A percentile compares a stretch with the other conserved stretches of the same genome.
Evolutionary conservation across 2,888 invertebrate genomes (phyloP).

Genomic region (Dilophus febrilis): DNA sequence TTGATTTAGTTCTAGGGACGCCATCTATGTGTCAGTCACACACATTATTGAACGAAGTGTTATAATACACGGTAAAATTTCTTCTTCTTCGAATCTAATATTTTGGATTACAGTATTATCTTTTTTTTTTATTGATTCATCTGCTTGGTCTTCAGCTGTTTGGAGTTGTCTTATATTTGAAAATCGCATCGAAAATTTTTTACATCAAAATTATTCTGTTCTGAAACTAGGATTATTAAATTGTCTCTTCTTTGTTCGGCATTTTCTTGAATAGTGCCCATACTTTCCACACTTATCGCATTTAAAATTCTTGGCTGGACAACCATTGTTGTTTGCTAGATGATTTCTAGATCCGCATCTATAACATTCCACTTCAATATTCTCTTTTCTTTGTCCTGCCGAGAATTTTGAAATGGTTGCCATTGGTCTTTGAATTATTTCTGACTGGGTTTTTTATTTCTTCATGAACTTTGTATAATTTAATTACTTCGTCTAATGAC

Average conservation of each 20-base stretch:
- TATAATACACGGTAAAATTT: not conserved
- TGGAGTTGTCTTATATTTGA: not conserved
- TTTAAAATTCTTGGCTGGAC: conserved; percentile 4
- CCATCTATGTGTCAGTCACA: too few species aligned
- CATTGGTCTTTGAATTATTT: not conserved
- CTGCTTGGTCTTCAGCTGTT: too few species aligned
- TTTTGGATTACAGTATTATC: too few species aligned
- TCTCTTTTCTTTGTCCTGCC: not conserved
- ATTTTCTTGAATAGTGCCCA: conserved; percentile 4
- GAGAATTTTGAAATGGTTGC: not conserved
- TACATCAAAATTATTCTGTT: not conserved
- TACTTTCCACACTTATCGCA: conserved; percentile 5
- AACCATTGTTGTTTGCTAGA: conserved; percentile 1
- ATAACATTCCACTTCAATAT: not conserved
- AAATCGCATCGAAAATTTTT: not conserved
- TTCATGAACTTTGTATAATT: not conserved
- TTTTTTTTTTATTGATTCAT: too few species aligned
- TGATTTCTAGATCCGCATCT: conserved; percentile 1
- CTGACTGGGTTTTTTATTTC: not conserved
- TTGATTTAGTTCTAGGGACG: too few species aligned
- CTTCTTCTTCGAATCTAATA: too few species aligned
- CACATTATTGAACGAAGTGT: too few species aligned
- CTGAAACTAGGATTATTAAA: not conserved
- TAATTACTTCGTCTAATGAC: not conserved
- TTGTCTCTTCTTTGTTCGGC: not conserved